Conservation (phyloP, 2,888 invertebrate species). For the Shargacucullia verbasci region DNA sequence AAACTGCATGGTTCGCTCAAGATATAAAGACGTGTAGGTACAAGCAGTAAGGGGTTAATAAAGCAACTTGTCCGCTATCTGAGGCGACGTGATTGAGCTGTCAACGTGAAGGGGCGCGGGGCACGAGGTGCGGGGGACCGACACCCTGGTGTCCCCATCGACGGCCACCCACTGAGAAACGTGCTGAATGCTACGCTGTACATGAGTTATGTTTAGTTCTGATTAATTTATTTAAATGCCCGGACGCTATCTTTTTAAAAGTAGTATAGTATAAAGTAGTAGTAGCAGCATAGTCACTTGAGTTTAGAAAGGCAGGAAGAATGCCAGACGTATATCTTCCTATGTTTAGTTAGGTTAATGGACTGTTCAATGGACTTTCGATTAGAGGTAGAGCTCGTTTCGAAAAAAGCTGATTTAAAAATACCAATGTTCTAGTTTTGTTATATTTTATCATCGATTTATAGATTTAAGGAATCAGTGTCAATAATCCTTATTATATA, state of each 20-base stretch:
- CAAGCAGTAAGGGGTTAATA: constrained; percentile 27
- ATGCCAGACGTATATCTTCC: too few species aligned
- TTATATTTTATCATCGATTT: constrained; percentile 14
- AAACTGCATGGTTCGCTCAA: constrained; percentile 8
- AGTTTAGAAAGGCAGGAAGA: too few species aligned
- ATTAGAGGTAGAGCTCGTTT: too few species aligned
- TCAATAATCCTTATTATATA: constrained; percentile 24
- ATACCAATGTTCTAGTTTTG: too few species aligned
- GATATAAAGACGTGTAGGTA: constrained; percentile 17
- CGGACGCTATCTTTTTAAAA: too few species aligned
- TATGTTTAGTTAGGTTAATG: too few species aligned
- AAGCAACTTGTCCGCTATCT: constrained; percentile 29
- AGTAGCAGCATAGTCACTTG: too few species aligned
- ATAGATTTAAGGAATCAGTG: constrained; percentile 22
- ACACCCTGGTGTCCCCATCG: constrained; percentile 1
- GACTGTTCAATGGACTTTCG: too few species aligned
- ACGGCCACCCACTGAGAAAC: constrained; percentile 6
- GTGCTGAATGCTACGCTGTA: not conserved
- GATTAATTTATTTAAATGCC: constrained; percentile 1
- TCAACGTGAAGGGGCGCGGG: constrained; percentile 24
- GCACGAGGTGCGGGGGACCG: not conserved
- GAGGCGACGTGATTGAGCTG: constrained; percentile 44
- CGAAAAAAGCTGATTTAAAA: too few species aligned
- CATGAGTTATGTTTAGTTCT: not conserved
- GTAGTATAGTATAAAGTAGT: too few species aligned